Conservation (phyloP, 2,797 vertebrate genomes). For the Enteromius anoplus region DNA sequence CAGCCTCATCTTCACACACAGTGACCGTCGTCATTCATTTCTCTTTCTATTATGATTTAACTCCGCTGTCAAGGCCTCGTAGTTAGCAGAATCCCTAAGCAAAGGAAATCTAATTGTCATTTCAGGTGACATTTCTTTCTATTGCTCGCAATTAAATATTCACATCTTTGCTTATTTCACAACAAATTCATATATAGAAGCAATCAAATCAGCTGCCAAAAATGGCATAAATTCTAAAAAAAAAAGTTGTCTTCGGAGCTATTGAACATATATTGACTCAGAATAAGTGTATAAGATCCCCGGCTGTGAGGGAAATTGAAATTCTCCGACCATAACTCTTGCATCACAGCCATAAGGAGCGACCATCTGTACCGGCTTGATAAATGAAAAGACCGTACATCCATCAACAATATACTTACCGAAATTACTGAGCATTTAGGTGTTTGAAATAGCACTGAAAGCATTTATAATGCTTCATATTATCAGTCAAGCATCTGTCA, state of each 20-base stretch:
- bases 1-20: not conserved
- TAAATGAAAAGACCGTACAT: slow-evolving; percentile 36
- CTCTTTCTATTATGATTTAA: not conserved
- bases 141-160: not conserved
- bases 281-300: slow-evolving; percentile 30
- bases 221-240: not conserved
- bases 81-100: not conserved
- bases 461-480: not conserved
- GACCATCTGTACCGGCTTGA: slow-evolving; percentile 52
- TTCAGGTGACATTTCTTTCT: not conserved
- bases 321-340: slow-evolving; percentile 42
- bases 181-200: not conserved
- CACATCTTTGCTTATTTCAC: not conserved
- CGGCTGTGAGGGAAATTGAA: slow-evolving; percentile 59
- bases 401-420: slow-evolving; percentile 36
- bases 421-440: slow-evolving; percentile 30
- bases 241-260: slow-evolving; percentile 2
- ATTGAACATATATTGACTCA: slow-evolving; percentile 40
- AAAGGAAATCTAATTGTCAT: not conserved
- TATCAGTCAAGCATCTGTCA: slow-evolving; percentile 24
- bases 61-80: not conserved
- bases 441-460: slow-evolving; percentile 2
- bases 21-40: not conserved
- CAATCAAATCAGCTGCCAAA: not conserved
- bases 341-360: slow-evolving; percentile 37